phyloP scores from a whole-genome alignment of 2,888 invertebrate species.

The Napeogenes inachia region DNA sequence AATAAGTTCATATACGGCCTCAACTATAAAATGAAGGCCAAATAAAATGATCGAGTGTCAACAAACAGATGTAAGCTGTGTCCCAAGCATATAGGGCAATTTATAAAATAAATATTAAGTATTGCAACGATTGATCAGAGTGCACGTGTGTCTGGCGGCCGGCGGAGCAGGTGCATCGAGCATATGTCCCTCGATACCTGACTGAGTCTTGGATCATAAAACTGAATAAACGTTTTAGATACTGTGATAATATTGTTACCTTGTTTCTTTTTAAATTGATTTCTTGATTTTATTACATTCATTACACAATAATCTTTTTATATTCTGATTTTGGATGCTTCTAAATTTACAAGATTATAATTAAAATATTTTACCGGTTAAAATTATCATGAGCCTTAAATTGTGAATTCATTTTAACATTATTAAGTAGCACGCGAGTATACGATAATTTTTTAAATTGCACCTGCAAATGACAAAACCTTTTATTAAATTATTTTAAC shows the following conservation, averaged over 20 bases:
- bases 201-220: slow-evolving; percentile 17
- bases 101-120: slow-evolving; percentile 25
- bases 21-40: no score
- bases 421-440: no score
- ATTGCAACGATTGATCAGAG: slow-evolving; percentile 23
- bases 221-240: not conserved
- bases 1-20: no score
- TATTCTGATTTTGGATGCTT: no score
- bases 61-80: not conserved
- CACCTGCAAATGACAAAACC: no score
- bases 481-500: not conserved
- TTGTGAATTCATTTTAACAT: no score
- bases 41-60: not conserved
- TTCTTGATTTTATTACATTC: no score
- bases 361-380: no score
- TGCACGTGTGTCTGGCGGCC: slow-evolving; percentile 28
- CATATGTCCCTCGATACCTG: slow-evolving; percentile 24
- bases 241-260: not conserved
- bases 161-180: slow-evolving; percentile 26
- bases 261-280: not conserved
- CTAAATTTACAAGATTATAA: no score
- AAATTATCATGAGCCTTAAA: no score
- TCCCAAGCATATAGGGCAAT: slow-evolving; percentile 17
- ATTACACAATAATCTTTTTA: no score
- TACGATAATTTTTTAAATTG: no score